Evolutionary conservation across 1,140 invertebrate genomes (phyloP).

Genomic region (Hypothenemus hampei): DNA sequence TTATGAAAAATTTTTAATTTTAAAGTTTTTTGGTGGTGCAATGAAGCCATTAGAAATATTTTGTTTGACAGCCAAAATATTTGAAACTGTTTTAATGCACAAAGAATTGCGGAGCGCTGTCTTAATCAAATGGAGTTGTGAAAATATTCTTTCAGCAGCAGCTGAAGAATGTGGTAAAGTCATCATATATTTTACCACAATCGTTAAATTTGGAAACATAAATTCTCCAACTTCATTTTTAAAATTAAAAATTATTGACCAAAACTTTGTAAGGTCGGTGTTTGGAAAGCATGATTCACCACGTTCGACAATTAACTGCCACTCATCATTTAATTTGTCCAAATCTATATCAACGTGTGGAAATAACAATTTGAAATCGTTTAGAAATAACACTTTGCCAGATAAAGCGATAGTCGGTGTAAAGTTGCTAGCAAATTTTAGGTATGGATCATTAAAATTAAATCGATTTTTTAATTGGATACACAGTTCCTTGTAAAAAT

Average conservation of each 20-base stretch:
- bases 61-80: conserved; percentile 22
- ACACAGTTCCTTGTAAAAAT: conserved; percentile 10
- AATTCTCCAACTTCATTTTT: conserved; percentile 1
- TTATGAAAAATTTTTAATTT: too few relatives aligned
- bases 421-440: conserved; percentile 2
- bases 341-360: not conserved
- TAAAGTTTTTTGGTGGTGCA: too few relatives aligned
- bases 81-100: conserved; percentile 1
- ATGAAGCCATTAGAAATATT: conserved; percentile 1
- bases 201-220: conserved; percentile 13
- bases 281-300: not conserved
- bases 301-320: not conserved
- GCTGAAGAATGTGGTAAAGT: conserved; percentile 15
- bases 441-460: conserved; percentile 6
- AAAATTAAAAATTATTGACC: not conserved
- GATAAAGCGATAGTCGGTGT: not conserved
- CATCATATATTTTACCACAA: conserved; percentile 6
- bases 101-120: conserved; percentile 1
- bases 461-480: conserved; percentile 4
- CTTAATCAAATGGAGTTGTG: conserved; percentile 9
- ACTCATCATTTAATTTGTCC: conserved; percentile 8
- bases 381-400: not conserved
- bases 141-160: conserved; percentile 9
- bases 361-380: not conserved
- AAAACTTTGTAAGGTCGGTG: conserved; percentile 1